Evolutionary conservation across 2,797 vertebrate species (phyloP).

Genomic region (Pseudomugil gertrudae): DNA sequence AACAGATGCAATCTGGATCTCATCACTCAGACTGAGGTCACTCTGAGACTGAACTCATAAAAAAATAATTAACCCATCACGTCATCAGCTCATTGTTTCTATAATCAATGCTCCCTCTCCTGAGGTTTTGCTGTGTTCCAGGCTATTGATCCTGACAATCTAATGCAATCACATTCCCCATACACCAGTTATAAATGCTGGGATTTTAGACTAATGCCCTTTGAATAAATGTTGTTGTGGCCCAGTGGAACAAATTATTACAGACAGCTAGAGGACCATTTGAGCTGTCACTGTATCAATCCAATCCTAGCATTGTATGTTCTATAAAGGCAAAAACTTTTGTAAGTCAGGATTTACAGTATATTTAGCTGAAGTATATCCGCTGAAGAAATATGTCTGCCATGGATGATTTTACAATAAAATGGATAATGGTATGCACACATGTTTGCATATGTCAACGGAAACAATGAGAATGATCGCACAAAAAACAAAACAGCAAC

Average conservation of each 20-base stretch:
- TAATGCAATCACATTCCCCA: conserved; percentile 51
- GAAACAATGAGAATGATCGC: no score
- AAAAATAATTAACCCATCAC: conserved; percentile 52
- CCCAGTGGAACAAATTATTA: conserved; percentile 46
- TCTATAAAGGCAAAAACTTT: no score
- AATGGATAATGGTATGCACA: no score
- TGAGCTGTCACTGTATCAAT: no score
- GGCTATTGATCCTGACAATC: conserved; percentile 60
- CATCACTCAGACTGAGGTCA: conserved; percentile 47
- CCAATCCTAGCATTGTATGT: no score
- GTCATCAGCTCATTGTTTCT: conserved; percentile 47
- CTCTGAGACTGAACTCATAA: conserved; percentile 42
- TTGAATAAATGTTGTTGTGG: conserved; percentile 64
- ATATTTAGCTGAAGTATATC: no score
- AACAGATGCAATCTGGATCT: conserved; percentile 13
- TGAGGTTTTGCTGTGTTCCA: conserved; percentile 27
- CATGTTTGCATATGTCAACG: no score
- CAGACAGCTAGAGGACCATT: conserved; percentile 19
- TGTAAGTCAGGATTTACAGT: no score
- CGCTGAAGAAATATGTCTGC: no score
- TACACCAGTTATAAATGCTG: conserved; percentile 40
- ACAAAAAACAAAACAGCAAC: no score
- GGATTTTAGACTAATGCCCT: conserved; percentile 57
- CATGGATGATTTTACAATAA: no score
- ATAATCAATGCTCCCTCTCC: conserved; percentile 30